Percentiles rank a stretch among this genome's conserved stretches.
Conservation (phyloP, 92 coral and sea anemone genomes). For the Phenganax marumi region DNA sequence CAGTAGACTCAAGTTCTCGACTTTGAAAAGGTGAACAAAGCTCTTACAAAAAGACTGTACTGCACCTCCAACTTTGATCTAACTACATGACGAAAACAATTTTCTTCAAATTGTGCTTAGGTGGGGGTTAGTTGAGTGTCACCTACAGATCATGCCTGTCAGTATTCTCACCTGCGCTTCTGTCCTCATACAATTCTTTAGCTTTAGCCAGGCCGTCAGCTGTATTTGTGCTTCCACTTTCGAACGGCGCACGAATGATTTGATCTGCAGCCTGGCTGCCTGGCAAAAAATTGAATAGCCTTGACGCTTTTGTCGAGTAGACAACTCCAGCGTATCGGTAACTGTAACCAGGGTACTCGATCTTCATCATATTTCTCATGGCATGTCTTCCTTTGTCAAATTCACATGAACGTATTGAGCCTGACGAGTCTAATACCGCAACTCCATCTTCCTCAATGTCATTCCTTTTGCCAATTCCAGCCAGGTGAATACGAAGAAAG, state of each 20-base stretch:
- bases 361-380: neutral
- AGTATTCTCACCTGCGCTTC: neutral
- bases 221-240: neutral
- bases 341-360: conserved; percentile 22
- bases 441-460: neutral
- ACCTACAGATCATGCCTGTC: no score
- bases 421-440: neutral
- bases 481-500: neutral
- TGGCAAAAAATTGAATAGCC: neutral
- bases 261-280: neutral
- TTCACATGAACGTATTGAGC: neutral
- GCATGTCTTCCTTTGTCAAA: neutral
- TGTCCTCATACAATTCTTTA: neutral
- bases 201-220: neutral
- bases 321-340: neutral
- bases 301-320: neutral
- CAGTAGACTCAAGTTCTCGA: no score
- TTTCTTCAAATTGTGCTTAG: no score
- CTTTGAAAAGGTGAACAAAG: no score
- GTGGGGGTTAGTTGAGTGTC: no score
- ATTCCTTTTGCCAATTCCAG: neutral
- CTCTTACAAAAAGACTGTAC: no score
- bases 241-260: neutral
- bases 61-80: no score
- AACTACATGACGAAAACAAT: no score